A percentile compares a stretch with the other conserved stretches of the same genome.
Evolutionary conservation across 2,797 vertebrate genomes (phyloP).

Genomic region (Lindbergichthys nudifrons): DNA sequence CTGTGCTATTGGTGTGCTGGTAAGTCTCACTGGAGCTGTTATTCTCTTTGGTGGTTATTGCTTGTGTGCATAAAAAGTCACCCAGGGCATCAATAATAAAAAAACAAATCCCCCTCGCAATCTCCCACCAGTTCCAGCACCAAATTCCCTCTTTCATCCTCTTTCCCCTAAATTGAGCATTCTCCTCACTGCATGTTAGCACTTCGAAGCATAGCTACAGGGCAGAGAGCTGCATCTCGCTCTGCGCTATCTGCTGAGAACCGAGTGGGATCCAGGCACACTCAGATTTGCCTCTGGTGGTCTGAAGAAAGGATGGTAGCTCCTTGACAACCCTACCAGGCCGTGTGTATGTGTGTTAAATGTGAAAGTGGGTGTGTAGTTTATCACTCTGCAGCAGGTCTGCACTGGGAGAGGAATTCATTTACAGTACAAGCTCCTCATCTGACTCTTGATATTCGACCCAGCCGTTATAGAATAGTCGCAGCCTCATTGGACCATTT

Average conservation of each 20-base stretch:
- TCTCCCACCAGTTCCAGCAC: constrained; percentile 52
- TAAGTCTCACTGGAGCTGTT: constrained; percentile 54
- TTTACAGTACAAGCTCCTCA: constrained; percentile 58
- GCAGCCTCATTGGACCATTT: constrained; percentile 41
- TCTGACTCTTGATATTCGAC: constrained; percentile 58
- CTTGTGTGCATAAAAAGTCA: constrained; percentile 68
- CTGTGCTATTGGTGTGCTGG: constrained; percentile 33
- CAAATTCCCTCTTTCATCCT: constrained; percentile 69
- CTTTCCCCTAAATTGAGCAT: constrained; percentile 62
- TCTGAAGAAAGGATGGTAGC: constrained; percentile 47
- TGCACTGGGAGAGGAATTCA: constrained; percentile 56
- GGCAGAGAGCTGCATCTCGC: constrained; percentile 46
- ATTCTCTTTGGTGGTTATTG: constrained; percentile 63
- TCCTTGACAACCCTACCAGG: constrained; percentile 43
- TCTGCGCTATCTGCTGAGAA: constrained; percentile 56
- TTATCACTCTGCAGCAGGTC: constrained; percentile 74
- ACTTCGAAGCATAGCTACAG: constrained; percentile 52
- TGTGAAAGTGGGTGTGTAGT: constrained; percentile 27
- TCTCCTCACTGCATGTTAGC: constrained; percentile 64
- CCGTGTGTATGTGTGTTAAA: not conserved
- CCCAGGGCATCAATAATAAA: constrained; percentile 63
- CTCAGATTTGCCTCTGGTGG: constrained; percentile 62
- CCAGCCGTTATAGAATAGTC: constrained; percentile 25
- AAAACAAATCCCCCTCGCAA: constrained; percentile 47
- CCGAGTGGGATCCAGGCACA: constrained; percentile 54